Evolutionary conservation across 2,888 invertebrate genomes (phyloP).

Genomic region (Azorinus chamasolen): DNA sequence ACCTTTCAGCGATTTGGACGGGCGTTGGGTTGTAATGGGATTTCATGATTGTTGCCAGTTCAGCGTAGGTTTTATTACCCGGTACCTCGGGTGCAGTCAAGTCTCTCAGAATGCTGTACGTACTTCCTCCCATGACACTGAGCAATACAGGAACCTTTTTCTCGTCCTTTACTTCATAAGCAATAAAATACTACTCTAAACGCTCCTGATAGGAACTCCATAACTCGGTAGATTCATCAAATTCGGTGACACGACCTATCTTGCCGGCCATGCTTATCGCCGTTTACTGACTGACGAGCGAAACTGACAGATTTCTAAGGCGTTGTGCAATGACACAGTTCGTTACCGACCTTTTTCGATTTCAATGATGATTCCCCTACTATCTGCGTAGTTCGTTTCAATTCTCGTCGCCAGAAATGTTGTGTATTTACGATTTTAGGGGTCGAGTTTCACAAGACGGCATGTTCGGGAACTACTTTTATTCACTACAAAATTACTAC

Average conservation of each 20-base stretch:
- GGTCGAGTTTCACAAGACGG: no score
- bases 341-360: no score
- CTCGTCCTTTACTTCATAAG: neutral
- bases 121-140: slow-evolving; percentile 13
- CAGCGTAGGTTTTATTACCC: slow-evolving; percentile 10
- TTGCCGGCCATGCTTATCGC: slow-evolving; percentile 21
- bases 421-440: no score
- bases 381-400: no score
- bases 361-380: no score
- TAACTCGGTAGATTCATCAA: slow-evolving; percentile 11
- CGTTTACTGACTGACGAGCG: no score
- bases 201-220: slow-evolving; percentile 11
- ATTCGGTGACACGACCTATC: slow-evolving; percentile 5
- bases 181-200: slow-evolving; percentile 11
- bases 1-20: slow-evolving; percentile 4
- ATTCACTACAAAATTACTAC: no score
- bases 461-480: no score
- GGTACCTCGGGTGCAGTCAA: slow-evolving; percentile 13
- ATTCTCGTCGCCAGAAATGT: no score
- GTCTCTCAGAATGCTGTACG: slow-evolving; percentile 16
- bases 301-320: no score
- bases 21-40: slow-evolving; percentile 15
- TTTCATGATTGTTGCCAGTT: neutral
- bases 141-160: slow-evolving; percentile 20
- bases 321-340: no score